These are phyloP conservation scores for Carapus acus DNA, from an alignment of 2,797 vertebrate species.

Conservation along the genomic window DNA sequence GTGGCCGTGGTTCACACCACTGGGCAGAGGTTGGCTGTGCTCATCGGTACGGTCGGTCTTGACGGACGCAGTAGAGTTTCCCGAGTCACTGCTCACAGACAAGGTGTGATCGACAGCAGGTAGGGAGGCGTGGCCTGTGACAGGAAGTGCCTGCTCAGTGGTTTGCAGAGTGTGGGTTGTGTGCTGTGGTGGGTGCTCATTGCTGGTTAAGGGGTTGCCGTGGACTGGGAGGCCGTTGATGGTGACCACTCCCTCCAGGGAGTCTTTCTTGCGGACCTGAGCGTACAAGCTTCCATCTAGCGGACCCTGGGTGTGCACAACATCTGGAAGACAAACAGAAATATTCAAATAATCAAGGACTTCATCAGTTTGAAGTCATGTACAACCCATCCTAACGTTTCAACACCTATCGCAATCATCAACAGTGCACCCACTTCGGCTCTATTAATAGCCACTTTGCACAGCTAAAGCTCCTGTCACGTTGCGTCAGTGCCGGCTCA, in stretches of 20 bases:
- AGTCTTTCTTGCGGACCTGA: constrained; percentile 92
- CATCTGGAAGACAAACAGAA: constrained; percentile 69
- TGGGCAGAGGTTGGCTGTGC: constrained; percentile 57
- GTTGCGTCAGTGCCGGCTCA: constrained; percentile 54
- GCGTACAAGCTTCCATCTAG: constrained; percentile 94
- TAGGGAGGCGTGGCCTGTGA: constrained; percentile 63
- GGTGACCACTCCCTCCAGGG: constrained; percentile 80
- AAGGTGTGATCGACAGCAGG: constrained; percentile 78
- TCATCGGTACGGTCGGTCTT: constrained; percentile 96
- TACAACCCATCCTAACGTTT: constrained; percentile 8
- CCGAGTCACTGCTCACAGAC: constrained; percentile 94
- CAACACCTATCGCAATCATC: constrained; percentile 28
- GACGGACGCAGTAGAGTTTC: constrained; percentile 93
- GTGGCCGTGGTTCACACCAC: constrained; percentile 50
- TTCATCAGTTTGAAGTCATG: not conserved
- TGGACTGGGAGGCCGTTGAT: constrained; percentile 74
- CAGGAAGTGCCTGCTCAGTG: constrained; percentile 63
- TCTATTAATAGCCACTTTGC: constrained; percentile 62
- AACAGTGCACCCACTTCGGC: constrained; percentile 39
- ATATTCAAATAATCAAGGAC: not conserved
- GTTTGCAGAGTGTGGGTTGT: constrained; percentile 58
- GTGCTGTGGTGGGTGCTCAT: constrained; percentile 57
- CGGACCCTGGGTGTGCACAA: constrained; percentile 89
- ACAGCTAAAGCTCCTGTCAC: constrained; percentile 47
- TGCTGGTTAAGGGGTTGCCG: constrained; percentile 67